Conservation (phyloP, 2,888 invertebrate genomes). For the Platypus cylindrus region DNA sequence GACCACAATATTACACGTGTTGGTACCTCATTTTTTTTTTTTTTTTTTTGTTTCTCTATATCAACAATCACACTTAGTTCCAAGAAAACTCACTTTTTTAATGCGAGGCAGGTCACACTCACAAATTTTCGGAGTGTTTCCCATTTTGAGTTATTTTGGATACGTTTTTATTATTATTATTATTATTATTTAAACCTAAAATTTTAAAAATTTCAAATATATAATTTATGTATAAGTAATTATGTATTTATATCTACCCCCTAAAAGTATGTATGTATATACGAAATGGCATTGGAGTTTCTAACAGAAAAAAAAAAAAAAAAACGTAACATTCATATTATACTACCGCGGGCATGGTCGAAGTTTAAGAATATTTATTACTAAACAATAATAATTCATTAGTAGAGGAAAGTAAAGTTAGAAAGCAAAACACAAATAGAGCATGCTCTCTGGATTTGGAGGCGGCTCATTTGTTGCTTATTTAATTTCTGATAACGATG, state of each 20-base stretch:
- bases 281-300: slow-evolving; percentile 27
- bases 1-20: too few species aligned
- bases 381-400: slow-evolving; percentile 10
- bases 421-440: slow-evolving; percentile 1
- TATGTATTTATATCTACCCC: slow-evolving; percentile 39
- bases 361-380: too few species aligned
- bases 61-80: slow-evolving; percentile 65
- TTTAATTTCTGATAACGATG: too few species aligned
- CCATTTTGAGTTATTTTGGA: slow-evolving; percentile 42
- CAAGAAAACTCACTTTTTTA: slow-evolving; percentile 61
- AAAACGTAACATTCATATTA: too few species aligned
- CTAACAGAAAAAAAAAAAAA: slow-evolving; percentile 11
- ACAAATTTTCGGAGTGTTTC: slow-evolving; percentile 34
- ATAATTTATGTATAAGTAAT: too few species aligned
- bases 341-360: too few species aligned
- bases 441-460: too few species aligned
- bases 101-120: slow-evolving; percentile 54
- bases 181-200: slow-evolving; percentile 39
- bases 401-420: slow-evolving; percentile 1
- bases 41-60: slow-evolving; percentile 20
- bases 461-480: too few species aligned
- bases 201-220: slow-evolving; percentile 35
- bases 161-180: slow-evolving; percentile 23
- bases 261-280: slow-evolving; percentile 38
- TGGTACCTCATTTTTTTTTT: too few species aligned